Percentiles rank a stretch among this genome's conserved stretches.
These are phyloP conservation scores for Thymelicus sylvestris DNA, from an alignment of 2,888 invertebrate genomes.

Conservation along the genomic window DNA sequence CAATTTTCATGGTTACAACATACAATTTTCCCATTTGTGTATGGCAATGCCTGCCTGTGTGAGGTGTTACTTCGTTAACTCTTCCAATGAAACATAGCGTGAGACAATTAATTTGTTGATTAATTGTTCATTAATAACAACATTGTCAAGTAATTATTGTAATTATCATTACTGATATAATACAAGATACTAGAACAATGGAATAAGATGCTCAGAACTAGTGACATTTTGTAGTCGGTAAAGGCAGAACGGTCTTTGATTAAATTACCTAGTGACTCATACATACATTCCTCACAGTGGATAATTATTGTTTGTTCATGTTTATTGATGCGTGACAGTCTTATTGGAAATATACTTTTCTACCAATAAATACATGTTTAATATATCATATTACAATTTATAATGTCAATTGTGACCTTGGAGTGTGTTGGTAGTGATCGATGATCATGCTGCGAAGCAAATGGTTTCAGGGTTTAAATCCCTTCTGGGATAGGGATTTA, in stretches of 20 bases:
- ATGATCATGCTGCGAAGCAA: background rate
- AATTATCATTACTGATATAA: no score
- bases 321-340: conserved; percentile 37
- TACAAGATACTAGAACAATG: no score
- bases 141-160: no score
- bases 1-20: no score
- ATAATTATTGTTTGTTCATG: conserved; percentile 38
- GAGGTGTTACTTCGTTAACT: no score
- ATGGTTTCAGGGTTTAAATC: background rate
- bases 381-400: conserved; percentile 4
- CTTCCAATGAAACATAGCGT: no score
- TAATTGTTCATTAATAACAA: no score
- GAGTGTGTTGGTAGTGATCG: no score
- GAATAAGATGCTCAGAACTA: background rate
- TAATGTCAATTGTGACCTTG: background rate
- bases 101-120: no score
- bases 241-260: conserved; percentile 25
- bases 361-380: conserved; percentile 2
- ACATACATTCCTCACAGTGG: conserved; percentile 26
- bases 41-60: no score
- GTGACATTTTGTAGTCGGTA: conserved; percentile 18
- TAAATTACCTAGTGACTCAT: conserved; percentile 27
- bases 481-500: no score
- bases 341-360: conserved; percentile 18
- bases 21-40: no score